Percentiles rank a stretch among this genome's conserved stretches.
Evolutionary conservation across 2,113 vertebrate genomes (phyloP).

Genomic region (Felis chaus): DNA sequence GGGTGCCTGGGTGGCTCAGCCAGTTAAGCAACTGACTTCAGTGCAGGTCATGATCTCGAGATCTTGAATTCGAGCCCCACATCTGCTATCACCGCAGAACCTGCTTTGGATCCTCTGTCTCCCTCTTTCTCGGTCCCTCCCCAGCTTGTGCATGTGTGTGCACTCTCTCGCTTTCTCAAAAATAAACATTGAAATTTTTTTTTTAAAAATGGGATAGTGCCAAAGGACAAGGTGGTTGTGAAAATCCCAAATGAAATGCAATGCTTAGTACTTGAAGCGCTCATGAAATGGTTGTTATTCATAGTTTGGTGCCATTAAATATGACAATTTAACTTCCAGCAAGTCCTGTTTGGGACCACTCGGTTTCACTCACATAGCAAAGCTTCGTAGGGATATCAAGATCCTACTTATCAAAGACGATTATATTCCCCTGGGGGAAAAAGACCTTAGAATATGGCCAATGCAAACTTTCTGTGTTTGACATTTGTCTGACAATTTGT

Average conservation of each 20-base stretch:
- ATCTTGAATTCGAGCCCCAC: too few species aligned
- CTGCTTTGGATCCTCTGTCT: too few species aligned
- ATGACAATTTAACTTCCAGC: background rate
- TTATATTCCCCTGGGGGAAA: background rate
- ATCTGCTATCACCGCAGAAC: too few species aligned
- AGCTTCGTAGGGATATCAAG: background rate
- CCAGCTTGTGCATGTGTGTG: too few species aligned
- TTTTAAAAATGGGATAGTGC: fast-evolving
- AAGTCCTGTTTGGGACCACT: background rate
- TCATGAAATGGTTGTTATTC: background rate
- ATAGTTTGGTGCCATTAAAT: background rate
- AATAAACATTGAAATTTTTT: too few species aligned
- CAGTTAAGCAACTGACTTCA: too few species aligned
- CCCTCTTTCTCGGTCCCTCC: too few species aligned
- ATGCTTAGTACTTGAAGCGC: background rate
- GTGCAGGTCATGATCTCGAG: too few species aligned
- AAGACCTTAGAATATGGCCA: background rate
- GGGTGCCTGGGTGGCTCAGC: too few species aligned
- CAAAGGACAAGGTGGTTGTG: background rate
- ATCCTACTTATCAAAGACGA: background rate
- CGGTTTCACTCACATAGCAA: background rate
- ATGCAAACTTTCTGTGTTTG: conserved; percentile 53
- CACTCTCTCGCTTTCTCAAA: too few species aligned
- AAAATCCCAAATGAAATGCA: background rate
- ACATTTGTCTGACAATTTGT: conserved; percentile 42